A percentile compares a stretch with the other conserved stretches of the same genome.
phyloP scores from a whole-genome alignment of 1,140 invertebrate genomes.

The Nymphalis io region DNA sequence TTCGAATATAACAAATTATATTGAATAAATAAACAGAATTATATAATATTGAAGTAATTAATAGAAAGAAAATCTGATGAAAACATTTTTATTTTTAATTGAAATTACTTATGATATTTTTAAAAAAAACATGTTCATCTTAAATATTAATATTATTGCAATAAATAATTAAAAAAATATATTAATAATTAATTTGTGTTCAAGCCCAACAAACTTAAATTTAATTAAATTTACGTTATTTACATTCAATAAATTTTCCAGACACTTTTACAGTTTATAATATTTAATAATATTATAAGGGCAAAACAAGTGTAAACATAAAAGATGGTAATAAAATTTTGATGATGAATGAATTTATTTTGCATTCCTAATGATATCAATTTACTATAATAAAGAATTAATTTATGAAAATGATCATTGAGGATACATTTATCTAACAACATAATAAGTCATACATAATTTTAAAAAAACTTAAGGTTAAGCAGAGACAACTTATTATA shows the following conservation, averaged over 20 bases:
- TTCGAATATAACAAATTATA: no score
- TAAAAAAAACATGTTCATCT: background rate
- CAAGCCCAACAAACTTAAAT: background rate
- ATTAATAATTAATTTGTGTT: background rate
- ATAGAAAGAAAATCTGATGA: no score
- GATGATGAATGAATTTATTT: constrained; percentile 29
- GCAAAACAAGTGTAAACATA: constrained; percentile 31
- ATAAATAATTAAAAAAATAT: background rate
- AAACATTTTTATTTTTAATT: background rate
- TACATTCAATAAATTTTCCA: constrained; percentile 27
- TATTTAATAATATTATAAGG: constrained; percentile 19
- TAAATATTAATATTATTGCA: background rate
- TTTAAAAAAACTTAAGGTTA: background rate
- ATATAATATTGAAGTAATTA: no score
- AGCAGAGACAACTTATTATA: background rate
- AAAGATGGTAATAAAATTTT: constrained; percentile 29
- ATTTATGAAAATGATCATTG: constrained; percentile 19
- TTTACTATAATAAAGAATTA: constrained; percentile 29
- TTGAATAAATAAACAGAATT: no score
- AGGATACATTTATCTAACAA: background rate
- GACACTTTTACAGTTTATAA: constrained; percentile 23
- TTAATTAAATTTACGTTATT: constrained; percentile 6
- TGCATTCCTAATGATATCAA: constrained; percentile 27
- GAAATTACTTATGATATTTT: no score
- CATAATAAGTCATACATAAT: constrained; percentile 8